A percentile compares a stretch with the other conserved stretches of the same genome.
Conservation (phyloP, 2,113 vertebrate genomes). For the Anguilla rostrata region DNA sequence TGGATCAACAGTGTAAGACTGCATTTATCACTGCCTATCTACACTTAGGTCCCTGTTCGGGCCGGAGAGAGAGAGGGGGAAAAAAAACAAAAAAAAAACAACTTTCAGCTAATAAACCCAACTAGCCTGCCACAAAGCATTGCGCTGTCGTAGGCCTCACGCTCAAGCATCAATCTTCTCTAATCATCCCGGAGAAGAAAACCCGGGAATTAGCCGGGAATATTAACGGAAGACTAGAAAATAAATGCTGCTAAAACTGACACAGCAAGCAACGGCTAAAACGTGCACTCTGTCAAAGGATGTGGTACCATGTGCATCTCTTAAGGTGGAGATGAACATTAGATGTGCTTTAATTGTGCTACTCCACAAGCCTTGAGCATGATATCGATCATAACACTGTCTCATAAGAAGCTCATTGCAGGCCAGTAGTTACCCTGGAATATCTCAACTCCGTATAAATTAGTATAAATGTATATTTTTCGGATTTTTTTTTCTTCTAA, state of each 20-base stretch:
- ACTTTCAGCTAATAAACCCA: constrained; percentile 75
- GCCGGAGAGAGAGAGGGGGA: constrained; percentile 1
- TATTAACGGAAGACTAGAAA: neutral
- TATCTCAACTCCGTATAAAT: neutral
- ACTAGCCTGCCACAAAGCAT: constrained; percentile 68
- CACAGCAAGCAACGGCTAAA: neutral
- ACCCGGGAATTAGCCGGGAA: constrained; percentile 10
- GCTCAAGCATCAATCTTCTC: constrained; percentile 63
- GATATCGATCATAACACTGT: neutral
- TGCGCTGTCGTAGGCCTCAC: constrained; percentile 67
- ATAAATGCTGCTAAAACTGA: neutral
- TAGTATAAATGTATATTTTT: neutral
- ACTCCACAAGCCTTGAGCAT: neutral
- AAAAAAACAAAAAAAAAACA: constrained; percentile 62
- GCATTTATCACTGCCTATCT: constrained; percentile 59
- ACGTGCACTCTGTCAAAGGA: neutral
- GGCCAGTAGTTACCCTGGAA: neutral
- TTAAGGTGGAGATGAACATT: neutral
- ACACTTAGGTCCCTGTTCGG: constrained; percentile 40
- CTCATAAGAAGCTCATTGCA: neutral
- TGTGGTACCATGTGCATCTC: neutral
- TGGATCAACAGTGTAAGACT: constrained; percentile 53
- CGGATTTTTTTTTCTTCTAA: neutral
- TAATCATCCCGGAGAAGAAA: constrained; percentile 20
- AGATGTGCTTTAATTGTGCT: neutral